Evolutionary conservation across 2,797 vertebrate species (phyloP).

Genomic region (Staurois parvus): DNA sequence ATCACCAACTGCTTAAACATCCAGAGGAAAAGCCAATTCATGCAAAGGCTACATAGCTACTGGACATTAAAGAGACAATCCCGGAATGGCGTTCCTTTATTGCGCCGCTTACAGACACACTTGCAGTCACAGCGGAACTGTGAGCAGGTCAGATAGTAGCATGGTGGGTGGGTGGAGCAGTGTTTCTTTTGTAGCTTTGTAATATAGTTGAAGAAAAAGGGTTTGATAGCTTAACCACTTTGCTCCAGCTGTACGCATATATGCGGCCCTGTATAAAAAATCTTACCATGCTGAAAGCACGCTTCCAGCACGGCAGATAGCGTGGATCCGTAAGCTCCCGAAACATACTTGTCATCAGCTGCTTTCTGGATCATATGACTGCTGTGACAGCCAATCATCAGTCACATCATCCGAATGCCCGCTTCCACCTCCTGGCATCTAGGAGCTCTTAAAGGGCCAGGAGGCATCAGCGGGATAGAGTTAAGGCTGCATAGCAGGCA

Average conservation of each 20-base stretch:
- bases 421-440: too few relatives aligned
- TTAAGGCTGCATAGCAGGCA: neutral
- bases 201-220: neutral
- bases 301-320: too few relatives aligned
- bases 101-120: slow-evolving; percentile 96
- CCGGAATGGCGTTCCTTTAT: slow-evolving; percentile 93
- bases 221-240: neutral
- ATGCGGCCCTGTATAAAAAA: too few relatives aligned
- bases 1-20: slow-evolving; percentile 96
- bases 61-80: slow-evolving; percentile 99
- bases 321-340: too few relatives aligned
- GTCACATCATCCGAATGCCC: too few relatives aligned
- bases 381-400: too few relatives aligned
- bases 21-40: slow-evolving; percentile 97
- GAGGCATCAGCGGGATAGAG: too few relatives aligned
- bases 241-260: too few relatives aligned
- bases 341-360: too few relatives aligned
- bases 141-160: slow-evolving; percentile 76
- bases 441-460: too few relatives aligned
- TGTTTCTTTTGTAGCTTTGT: neutral
- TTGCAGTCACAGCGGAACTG: slow-evolving; percentile 95
- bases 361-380: too few relatives aligned
- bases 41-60: slow-evolving; percentile 98
- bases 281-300: too few relatives aligned
- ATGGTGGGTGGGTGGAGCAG: neutral